phyloP scores from a whole-genome alignment of 2,113 vertebrate genomes.

The Pontoporia blainvillei region DNA sequence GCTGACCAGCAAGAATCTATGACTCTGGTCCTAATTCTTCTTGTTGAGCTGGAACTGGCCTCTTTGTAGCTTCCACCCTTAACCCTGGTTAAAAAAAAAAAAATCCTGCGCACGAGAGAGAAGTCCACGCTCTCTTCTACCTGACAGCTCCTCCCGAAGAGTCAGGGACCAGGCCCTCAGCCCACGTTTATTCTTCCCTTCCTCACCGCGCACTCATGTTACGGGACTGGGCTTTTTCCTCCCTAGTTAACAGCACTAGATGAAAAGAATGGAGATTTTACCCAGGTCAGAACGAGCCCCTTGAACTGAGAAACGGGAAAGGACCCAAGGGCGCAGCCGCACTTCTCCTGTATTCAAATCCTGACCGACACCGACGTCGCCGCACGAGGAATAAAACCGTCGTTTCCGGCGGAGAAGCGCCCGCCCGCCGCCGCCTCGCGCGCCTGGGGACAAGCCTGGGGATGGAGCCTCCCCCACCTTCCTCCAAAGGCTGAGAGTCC shows the following conservation, averaged over 20 bases:
- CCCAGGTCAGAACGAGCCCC: accelerated
- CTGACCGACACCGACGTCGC: not conserved
- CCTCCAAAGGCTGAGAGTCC: not conserved
- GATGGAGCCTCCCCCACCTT: not conserved
- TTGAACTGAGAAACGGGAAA: not conserved
- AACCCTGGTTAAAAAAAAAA: not conserved
- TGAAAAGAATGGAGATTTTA: not conserved
- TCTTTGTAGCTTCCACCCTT: not conserved
- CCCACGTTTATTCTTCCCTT: not conserved
- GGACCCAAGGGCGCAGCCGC: not conserved
- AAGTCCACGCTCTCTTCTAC: not conserved
- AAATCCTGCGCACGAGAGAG: not conserved
- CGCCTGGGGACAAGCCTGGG: not conserved
- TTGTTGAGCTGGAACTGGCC: not conserved
- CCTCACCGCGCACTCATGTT: not conserved
- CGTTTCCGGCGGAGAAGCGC: not conserved
- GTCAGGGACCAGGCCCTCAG: not conserved
- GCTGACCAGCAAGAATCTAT: not conserved
- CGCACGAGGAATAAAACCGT: not conserved
- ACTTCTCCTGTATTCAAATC: accelerated
- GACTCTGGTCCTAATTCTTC: not conserved
- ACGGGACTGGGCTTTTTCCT: not conserved
- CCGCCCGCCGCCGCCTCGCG: not conserved
- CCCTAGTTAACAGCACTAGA: not conserved
- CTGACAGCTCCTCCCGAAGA: not conserved